phyloP scores from a whole-genome alignment of 2,888 invertebrate genomes.

The Autographa gamma region DNA sequence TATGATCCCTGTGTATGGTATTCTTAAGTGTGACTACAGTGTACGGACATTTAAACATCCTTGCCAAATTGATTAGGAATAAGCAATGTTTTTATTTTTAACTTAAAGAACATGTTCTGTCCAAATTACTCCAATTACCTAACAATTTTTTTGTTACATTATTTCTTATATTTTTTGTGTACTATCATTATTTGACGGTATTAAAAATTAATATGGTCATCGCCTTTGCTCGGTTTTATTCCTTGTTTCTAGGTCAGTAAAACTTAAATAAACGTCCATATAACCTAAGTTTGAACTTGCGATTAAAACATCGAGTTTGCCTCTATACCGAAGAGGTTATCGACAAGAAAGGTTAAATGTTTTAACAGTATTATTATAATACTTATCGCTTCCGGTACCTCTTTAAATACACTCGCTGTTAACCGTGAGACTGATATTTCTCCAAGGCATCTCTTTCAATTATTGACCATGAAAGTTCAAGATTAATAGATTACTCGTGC shows the following conservation, averaged over 20 bases:
- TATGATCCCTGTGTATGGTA: too few relatives aligned
- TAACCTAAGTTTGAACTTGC: constrained; percentile 28
- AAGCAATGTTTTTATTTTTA: too few relatives aligned
- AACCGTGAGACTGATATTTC: constrained; percentile 20
- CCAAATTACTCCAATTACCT: too few relatives aligned
- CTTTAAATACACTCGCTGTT: constrained; percentile 18
- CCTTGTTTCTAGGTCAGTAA: constrained; percentile 38
- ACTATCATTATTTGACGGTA: constrained; percentile 20
- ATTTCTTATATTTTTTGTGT: not conserved
- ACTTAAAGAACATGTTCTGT: too few relatives aligned
- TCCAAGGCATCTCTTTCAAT: constrained; percentile 38
- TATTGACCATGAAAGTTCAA: constrained; percentile 40
- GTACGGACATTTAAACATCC: too few relatives aligned
- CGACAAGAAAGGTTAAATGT: constrained; percentile 18
- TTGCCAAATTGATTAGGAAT: too few relatives aligned
- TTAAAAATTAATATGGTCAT: constrained; percentile 16
- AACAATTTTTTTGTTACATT: too few relatives aligned
- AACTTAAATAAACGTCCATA: constrained; percentile 41
- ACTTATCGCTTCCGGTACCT: constrained; percentile 22
- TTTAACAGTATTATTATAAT: constrained; percentile 19
- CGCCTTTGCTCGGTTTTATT: constrained; percentile 29
- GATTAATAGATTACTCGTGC: constrained; percentile 47
- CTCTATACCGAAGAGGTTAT: constrained; percentile 39
- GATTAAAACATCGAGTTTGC: constrained; percentile 22
- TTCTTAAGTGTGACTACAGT: too few relatives aligned